Evolutionary conservation across 2,797 vertebrate species (phyloP).

Genomic region (Catharus ustulatus): DNA sequence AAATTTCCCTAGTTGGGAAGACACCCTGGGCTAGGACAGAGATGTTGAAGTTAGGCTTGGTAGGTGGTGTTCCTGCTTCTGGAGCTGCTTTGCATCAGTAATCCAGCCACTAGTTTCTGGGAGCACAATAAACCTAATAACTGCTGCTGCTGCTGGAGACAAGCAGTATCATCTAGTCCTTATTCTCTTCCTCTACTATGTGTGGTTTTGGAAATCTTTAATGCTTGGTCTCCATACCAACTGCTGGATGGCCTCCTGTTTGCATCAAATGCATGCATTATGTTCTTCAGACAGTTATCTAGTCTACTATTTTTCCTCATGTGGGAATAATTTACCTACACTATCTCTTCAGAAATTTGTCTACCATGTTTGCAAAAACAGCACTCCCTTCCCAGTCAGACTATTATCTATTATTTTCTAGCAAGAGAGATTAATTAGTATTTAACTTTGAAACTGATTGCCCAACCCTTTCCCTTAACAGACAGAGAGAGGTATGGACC

Average conservation of each 20-base stretch:
- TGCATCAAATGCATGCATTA: not conserved
- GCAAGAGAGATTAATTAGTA: not conserved
- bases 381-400: not conserved
- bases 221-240: not conserved
- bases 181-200: not conserved
- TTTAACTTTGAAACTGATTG: slow-evolving; percentile 15
- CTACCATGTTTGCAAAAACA: not conserved
- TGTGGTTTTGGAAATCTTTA: not conserved
- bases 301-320: not conserved
- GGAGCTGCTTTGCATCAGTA: not conserved
- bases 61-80: not conserved
- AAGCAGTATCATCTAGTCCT: not conserved
- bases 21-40: not conserved
- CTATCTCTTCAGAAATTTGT: not conserved
- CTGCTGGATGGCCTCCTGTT: not conserved
- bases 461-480: not conserved
- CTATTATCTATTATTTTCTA: not conserved
- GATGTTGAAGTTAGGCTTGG: not conserved
- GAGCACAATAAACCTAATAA: not conserved
- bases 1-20: not conserved
- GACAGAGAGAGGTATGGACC: not conserved
- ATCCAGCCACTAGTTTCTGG: not conserved
- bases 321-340: not conserved
- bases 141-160: not conserved
- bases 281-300: not conserved